Conservation (phyloP, 2,797 vertebrate genomes). For the Glyptemys insculpta region DNA sequence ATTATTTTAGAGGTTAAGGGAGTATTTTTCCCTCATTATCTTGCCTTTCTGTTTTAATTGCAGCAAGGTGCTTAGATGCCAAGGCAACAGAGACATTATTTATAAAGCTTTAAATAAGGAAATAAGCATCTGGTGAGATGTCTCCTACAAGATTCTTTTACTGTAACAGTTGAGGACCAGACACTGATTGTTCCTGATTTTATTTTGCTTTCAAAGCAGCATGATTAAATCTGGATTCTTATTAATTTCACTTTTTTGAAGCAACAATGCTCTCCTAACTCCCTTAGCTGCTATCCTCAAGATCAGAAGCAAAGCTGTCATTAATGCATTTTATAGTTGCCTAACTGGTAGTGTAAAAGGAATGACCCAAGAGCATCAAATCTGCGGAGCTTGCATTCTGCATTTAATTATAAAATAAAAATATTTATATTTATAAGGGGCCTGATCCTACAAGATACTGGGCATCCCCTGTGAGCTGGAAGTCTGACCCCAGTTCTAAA, state of each 20-base stretch:
- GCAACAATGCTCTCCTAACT: slow-evolving; percentile 19
- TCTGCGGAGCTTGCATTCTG: background rate
- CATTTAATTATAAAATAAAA: slow-evolving; percentile 42
- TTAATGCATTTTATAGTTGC: slow-evolving; percentile 21
- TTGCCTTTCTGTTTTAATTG: background rate
- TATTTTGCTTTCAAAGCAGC: slow-evolving; percentile 40
- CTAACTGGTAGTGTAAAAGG: slow-evolving; percentile 9
- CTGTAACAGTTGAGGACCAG: background rate
- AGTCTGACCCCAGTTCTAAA: background rate
- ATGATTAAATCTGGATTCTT: slow-evolving; percentile 43
- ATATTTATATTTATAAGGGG: background rate
- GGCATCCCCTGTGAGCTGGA: slow-evolving; percentile 23
- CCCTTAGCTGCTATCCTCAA: slow-evolving; percentile 25
- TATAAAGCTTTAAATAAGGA: background rate
- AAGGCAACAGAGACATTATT: background rate
- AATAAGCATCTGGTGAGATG: background rate
- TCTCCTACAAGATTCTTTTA: background rate
- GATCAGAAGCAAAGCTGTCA: slow-evolving; percentile 57
- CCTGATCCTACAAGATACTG: background rate
- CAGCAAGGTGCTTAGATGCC: background rate
- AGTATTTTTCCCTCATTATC: background rate
- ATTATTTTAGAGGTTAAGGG: background rate
- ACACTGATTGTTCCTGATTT: slow-evolving; percentile 21
- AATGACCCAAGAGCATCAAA: slow-evolving; percentile 31
- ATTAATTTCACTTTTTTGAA: slow-evolving; percentile 22